Evolutionary conservation across 2,888 invertebrate genomes (phyloP), one percentile per base, ranked within the genome.

Genomic region (Margaritifera margaritifera): DNA sequence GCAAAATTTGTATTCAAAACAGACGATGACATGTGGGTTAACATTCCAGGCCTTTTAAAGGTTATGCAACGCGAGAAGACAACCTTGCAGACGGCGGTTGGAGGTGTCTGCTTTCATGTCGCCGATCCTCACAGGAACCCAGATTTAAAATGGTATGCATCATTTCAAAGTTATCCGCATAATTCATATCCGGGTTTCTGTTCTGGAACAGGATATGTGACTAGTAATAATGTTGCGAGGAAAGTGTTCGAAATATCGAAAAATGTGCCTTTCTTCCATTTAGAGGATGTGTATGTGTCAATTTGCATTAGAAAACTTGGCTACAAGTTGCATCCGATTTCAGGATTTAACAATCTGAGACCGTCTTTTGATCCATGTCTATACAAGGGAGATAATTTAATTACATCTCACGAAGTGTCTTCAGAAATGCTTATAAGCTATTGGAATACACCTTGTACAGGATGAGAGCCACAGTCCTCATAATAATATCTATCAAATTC

Each of bases 251-350:
- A 75, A 11, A 67, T 81, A 4, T 85, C 85, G 3, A 74, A 72
- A 6, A 66, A 75, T 62, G 74, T 84, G 2, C 86, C 85, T 1
- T 84, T 84, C 69, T 84, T 85, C 59, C 79, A 83, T 68, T 66
- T 85, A 57, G 86, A 86, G 64, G 86, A 86, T 62, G 82, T 85
- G n/a, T 86, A 84, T 60, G 73, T 84, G 0, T 71, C 82, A 2
- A 62, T 84, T 51, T 85, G 85, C 56, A 68, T 80, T 6, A 65
- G 66, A 52, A 71, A 68, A 72, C 71, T 84, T 8, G 78, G 80
- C 0, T 77, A 69, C 55, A 71, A 31, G 19, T 42, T 84, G 18
- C 24, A 62, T 5, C 8, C 31, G 0, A 24, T 80, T 6, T 58
- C 66, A 6, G 85, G 85, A 4, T 85, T 84, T 66, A 67, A 80